Conservation (phyloP, 2,797 vertebrate species). For the Dromococcyx pavoninus region DNA sequence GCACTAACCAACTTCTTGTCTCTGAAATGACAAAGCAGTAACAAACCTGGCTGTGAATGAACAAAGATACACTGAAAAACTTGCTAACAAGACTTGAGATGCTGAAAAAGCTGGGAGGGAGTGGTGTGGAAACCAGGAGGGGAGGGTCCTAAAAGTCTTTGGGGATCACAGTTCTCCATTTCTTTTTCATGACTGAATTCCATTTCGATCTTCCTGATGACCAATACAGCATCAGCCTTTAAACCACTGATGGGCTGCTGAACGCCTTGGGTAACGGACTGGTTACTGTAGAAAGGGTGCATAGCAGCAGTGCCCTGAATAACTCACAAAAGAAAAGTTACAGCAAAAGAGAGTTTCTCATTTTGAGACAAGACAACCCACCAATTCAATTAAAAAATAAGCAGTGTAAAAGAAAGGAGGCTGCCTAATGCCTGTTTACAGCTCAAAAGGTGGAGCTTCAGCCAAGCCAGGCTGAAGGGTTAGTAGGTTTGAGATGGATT, state of each 20-base stretch:
- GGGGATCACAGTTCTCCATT: not conserved
- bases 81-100: not conserved
- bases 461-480: not conserved
- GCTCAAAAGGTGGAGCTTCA: not conserved
- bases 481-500: not conserved
- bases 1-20: not conserved
- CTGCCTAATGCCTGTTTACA: not conserved
- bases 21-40: not conserved
- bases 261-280: rapidly evolving
- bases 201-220: not conserved
- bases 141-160: not conserved
- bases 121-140: not conserved
- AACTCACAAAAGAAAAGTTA: not conserved
- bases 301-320: not conserved
- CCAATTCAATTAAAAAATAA: not conserved
- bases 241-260: not conserved
- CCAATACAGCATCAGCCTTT: not conserved
- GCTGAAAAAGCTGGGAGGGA: not conserved
- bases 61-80: not conserved
- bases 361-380: not conserved
- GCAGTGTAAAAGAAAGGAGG: not conserved
- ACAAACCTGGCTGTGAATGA: not conserved
- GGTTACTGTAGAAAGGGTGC: not conserved
- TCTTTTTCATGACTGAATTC: not conserved
- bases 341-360: not conserved